These are phyloP conservation scores for Latheticus oryzae DNA, from an alignment of 2,888 invertebrate genomes.

Conservation along the genomic window DNA sequence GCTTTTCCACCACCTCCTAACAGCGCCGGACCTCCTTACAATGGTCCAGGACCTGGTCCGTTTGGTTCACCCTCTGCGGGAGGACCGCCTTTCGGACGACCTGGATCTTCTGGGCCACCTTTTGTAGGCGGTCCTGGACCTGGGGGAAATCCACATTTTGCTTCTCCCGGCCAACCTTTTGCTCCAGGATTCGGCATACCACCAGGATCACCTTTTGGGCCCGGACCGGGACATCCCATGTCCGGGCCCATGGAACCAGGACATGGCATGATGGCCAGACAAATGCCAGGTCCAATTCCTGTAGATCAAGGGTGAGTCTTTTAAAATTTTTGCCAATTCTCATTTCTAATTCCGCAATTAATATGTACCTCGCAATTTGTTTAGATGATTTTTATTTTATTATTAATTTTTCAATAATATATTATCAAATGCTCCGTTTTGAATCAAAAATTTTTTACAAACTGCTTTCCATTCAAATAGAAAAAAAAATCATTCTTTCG, in stretches of 20 bases:
- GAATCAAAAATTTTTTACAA: no score
- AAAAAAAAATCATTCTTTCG: no score
- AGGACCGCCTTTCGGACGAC: slow-evolving; percentile 72
- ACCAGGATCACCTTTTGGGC: slow-evolving; percentile 78
- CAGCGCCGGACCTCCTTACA: slow-evolving; percentile 73
- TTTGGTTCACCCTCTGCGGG: slow-evolving; percentile 77
- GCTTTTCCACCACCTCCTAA: slow-evolving; percentile 71
- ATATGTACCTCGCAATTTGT: no score
- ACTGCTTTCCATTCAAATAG: no score
- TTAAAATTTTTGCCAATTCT: slow-evolving; percentile 20
- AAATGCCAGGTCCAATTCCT: slow-evolving; percentile 79
- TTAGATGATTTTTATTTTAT: no score
- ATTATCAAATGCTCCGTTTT: no score
- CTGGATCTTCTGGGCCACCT: slow-evolving; percentile 77
- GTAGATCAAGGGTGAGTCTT: slow-evolving; percentile 81
- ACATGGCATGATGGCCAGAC: slow-evolving; percentile 71
- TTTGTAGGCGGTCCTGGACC: slow-evolving; percentile 75
- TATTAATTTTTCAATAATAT: no score
- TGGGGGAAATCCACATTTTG: slow-evolving; percentile 76
- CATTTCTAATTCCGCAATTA: no score
- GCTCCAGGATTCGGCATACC: slow-evolving; percentile 76
- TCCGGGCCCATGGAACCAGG: slow-evolving; percentile 73
- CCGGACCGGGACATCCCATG: slow-evolving; percentile 73
- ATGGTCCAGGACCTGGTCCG: slow-evolving; percentile 75
- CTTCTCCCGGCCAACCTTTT: slow-evolving; percentile 72